Percentiles rank a stretch among this genome's conserved stretches.
phyloP scores from a whole-genome alignment of 1,140 invertebrate species.

The Euwallacea similis region DNA sequence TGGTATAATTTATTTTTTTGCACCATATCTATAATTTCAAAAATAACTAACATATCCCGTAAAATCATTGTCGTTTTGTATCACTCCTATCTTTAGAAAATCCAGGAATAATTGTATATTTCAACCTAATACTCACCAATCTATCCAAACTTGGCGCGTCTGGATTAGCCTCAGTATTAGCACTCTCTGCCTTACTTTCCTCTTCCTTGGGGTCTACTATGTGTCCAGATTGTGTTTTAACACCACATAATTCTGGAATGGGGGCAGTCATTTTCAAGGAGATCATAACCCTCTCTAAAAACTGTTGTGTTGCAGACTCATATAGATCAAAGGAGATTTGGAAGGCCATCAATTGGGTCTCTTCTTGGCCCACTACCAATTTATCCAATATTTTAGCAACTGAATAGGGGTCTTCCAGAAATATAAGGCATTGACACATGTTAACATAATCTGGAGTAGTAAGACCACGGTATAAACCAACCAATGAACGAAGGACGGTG shows the following conservation, averaged over 20 bases:
- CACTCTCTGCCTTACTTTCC: conserved; percentile 9
- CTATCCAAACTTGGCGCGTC: conserved; percentile 57
- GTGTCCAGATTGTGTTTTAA: conserved; percentile 69
- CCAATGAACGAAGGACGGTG: conserved; percentile 84
- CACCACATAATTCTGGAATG: conserved; percentile 73
- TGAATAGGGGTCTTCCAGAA: conserved; percentile 88
- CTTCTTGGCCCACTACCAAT: conserved; percentile 77
- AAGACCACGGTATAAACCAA: conserved; percentile 84
- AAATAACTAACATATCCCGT: no score
- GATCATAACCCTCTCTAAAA: conserved; percentile 85
- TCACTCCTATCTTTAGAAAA: no score
- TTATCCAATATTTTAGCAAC: conserved; percentile 91
- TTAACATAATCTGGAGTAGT: conserved; percentile 92
- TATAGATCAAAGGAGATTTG: conserved; percentile 99
- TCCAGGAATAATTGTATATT: no score
- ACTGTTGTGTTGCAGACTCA: conserved; percentile 98
- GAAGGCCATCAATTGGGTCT: conserved; percentile 87
- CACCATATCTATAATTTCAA: no score
- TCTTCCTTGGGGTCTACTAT: conserved; percentile 38
- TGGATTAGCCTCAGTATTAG: conserved; percentile 49
- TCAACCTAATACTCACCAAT: conserved; percentile 50
- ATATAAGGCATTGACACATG: conserved; percentile 96
- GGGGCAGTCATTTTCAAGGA: conserved; percentile 82
- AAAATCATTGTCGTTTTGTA: no score
- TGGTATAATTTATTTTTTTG: no score